Evolutionary conservation across 1,140 invertebrate genomes (phyloP), one percentile per base, ranked within the genome.

Genomic region (Cheumatopsyche charites): DNA sequence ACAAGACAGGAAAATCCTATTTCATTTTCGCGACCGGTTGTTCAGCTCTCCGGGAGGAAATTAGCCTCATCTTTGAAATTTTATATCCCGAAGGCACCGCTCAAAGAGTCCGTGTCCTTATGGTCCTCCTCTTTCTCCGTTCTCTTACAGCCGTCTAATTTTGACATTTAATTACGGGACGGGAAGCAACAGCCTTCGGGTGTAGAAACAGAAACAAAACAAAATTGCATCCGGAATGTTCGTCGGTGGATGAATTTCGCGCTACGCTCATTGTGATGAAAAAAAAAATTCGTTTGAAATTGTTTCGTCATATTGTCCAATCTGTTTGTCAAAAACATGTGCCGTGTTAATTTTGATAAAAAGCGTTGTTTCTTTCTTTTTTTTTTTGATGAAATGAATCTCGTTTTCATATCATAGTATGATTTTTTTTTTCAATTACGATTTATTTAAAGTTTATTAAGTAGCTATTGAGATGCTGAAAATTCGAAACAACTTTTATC

Each of bases 41-140:
- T 12, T 36, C 63, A 36, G 43, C 21, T 66, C 63, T 13, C 47
- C 29, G 13, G 26, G 66, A 68, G 66, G 66, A 68, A 68, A 68
- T 68, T 68, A 68, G 66, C 19, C 66, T 68, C 49, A 58, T 68
- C 66, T 68, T 68, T 68, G 66, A 68, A 68, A 68, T 68, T 68
- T 68, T 68, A 68, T 68, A 68, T 68, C 66, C 66, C 36, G 66
- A 21, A 1, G 45, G 25, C 62, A n/a, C 19, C 13, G 63, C 15
- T 66, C 63, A 66, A 66, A 66, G 63, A 36, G 7, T 43, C 63
- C 43, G 23, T 23, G 12, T 23, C 15, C 19, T 29, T 29, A 25
- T 11, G 23, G 11, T 25, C 23, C n/a, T n/a, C n/a, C n/a, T n/a
- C n/a, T n/a, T n/a, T n/a, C 47, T 23, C 26, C 23, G 12, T 55